phyloP scores from a whole-genome alignment of 2,797 vertebrate genomes.

The Mionectes olivaceus region DNA sequence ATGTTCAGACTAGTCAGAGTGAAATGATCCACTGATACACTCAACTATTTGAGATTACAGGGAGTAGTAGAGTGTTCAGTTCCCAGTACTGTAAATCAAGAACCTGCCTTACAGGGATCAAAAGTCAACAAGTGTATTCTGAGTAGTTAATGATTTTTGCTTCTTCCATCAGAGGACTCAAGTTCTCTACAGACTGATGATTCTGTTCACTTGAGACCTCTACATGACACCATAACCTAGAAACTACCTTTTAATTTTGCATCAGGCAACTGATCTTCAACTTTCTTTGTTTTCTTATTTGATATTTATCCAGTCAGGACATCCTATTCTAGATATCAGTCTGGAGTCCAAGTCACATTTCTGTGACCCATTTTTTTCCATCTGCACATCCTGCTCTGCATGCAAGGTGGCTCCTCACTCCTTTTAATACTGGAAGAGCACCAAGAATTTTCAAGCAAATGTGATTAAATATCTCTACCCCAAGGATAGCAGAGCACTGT shows the following conservation, averaged over 20 bases:
- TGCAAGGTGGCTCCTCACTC: fast-evolving
- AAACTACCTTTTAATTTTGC: not conserved
- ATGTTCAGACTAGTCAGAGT: not conserved
- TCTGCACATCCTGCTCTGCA: not conserved
- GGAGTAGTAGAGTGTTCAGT: not conserved
- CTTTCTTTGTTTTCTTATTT: not conserved
- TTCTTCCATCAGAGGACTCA: not conserved
- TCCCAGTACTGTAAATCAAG: not conserved
- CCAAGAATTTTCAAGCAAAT: not conserved
- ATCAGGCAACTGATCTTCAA: not conserved
- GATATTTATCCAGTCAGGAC: not conserved
- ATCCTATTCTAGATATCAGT: not conserved
- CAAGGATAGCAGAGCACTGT: not conserved
- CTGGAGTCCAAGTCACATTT: not conserved
- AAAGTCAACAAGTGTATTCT: not conserved
- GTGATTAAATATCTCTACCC: not conserved
- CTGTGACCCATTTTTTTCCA: not conserved
- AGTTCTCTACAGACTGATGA: not conserved
- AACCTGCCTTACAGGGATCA: not conserved
- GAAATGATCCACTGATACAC: not conserved
- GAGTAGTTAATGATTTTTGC: not conserved
- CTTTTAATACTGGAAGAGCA: not conserved
- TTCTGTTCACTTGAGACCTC: not conserved
- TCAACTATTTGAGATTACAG: not conserved
- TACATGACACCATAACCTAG: not conserved